Evolutionary conservation across 2,113 vertebrate species (phyloP).

Genomic region (Saguinus midas): DNA sequence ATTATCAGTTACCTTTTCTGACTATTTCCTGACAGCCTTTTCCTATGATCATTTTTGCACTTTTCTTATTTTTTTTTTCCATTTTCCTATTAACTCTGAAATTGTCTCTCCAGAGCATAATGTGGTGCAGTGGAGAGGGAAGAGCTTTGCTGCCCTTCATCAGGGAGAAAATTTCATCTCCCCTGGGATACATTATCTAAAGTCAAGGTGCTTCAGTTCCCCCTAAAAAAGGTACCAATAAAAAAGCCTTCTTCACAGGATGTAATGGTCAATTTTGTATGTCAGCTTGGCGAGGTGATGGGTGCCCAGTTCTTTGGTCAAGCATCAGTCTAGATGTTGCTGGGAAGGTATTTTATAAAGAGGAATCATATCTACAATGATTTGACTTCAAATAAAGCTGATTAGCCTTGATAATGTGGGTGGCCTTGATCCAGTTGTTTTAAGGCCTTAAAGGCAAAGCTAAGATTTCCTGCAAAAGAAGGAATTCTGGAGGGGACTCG

Average conservation of each 20-base stretch:
- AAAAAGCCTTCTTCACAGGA: neutral
- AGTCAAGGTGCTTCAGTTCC: neutral
- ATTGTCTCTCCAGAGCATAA: neutral
- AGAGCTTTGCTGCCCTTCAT: neutral
- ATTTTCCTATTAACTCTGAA: neutral
- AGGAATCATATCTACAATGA: neutral
- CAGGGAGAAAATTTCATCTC: neutral
- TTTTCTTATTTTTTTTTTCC: neutral
- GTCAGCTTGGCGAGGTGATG: neutral
- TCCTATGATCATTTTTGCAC: neutral
- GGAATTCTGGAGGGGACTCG: too few relatives aligned
- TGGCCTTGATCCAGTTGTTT: neutral
- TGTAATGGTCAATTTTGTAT: neutral
- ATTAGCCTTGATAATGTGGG: neutral
- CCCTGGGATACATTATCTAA: neutral
- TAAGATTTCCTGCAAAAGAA: neutral
- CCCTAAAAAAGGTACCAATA: neutral
- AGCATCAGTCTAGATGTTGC: neutral
- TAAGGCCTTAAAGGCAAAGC: neutral
- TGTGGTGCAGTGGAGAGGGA: neutral
- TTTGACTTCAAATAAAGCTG: neutral
- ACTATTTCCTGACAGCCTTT: neutral
- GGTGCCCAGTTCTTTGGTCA: neutral
- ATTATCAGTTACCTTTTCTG: neutral
- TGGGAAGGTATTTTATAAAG: neutral